Evolutionary conservation across 2,113 vertebrate genomes (phyloP).

Genomic region (rabbit (Oryctolagus cuniculus)): mOryCun1.1 NC_091432.1:11790001-11790500

Average conservation of each 20-base stretch:
- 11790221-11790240: not conserved
- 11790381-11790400: not conserved
- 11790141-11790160: too few relatives aligned
- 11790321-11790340: not conserved
- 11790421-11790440: not conserved
- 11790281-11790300: not conserved
- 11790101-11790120: not conserved
- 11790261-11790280: not conserved
- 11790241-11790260: too few relatives aligned
- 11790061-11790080: not conserved
- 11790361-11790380: not conserved
- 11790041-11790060: too few relatives aligned
- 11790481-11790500: not conserved
- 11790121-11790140: not conserved
- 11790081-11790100: not conserved
- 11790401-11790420: not conserved
- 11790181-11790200: too few relatives aligned
- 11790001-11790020: not conserved
- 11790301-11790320: not conserved
- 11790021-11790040: not conserved
- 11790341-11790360: not conserved
- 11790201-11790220: not conserved
- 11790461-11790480: not conserved
- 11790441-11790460: not conserved
- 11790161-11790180: too few relatives aligned